Evolutionary conservation across 2,797 vertebrate species (phyloP).

Genomic region (Pyrrhura leucotis): DNA sequence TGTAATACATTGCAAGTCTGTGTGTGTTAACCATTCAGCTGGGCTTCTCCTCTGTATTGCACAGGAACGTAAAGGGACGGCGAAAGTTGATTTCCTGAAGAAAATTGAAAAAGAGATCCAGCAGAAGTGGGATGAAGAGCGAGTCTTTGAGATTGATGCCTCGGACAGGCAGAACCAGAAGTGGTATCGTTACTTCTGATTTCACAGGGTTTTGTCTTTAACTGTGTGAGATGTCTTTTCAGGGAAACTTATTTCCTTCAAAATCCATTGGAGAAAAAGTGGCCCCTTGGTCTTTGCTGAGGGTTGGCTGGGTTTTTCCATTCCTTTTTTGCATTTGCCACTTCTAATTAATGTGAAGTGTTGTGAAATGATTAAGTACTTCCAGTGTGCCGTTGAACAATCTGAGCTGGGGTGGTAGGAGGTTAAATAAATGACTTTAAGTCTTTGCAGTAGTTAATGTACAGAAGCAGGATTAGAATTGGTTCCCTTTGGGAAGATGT

Average conservation of each 20-base stretch:
- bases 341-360: not conserved
- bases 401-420: not conserved
- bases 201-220: not conserved
- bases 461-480: not conserved
- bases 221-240: not conserved
- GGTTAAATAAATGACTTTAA: not conserved
- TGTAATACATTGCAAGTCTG: rapidly evolving
- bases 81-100: conserved; percentile 93
- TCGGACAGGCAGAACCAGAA: conserved; percentile 60
- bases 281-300: not conserved
- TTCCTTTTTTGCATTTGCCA: not conserved
- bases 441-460: not conserved
- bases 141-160: conserved; percentile 85
- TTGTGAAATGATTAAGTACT: not conserved
- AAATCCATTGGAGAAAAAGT: rapidly evolving
- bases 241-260: not conserved
- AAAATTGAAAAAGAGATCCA: conserved; percentile 93
- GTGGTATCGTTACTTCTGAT: not conserved
- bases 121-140: conserved; percentile 89
- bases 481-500: not conserved
- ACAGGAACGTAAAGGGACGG: conserved; percentile 95
- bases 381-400: not conserved
- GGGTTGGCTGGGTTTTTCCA: not conserved
- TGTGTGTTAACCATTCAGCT: not conserved
- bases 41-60: not conserved